A percentile compares a stretch with the other conserved stretches of the same genome.
phyloP scores from a whole-genome alignment of 2,888 invertebrate genomes.

The Alloscopus bannaensis region DNA sequence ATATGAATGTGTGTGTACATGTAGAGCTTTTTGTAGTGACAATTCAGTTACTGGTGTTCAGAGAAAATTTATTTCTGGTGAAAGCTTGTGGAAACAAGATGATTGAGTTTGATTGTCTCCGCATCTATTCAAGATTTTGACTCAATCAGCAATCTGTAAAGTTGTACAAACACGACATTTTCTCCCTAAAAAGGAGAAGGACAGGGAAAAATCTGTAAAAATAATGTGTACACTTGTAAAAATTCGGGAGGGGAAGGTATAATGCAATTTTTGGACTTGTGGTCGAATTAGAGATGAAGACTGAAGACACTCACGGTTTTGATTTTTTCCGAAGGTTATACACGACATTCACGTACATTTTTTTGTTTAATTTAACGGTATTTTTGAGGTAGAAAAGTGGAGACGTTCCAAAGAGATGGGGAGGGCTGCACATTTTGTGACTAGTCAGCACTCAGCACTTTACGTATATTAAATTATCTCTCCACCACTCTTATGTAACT shows the following conservation, averaged over 20 bases:
- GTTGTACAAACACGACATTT: conserved; percentile 3
- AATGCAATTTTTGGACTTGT: conserved; percentile 56
- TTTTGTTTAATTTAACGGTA: too few relatives aligned
- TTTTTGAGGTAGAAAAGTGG: conserved; percentile 16
- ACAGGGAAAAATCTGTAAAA: conserved; percentile 17
- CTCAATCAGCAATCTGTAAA: conserved; percentile 20
- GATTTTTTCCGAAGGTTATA: too few relatives aligned
- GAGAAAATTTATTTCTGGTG: conserved; percentile 18
- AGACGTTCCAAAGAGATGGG: too few relatives aligned
- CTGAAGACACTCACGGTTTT: too few relatives aligned
- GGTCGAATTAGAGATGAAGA: conserved; percentile 58
- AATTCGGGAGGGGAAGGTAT: conserved; percentile 33
- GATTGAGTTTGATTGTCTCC: conserved; percentile 68
- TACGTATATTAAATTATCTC: conserved; percentile 55
- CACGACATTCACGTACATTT: too few relatives aligned
- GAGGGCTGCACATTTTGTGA: too few relatives aligned
- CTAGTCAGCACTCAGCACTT: conserved; percentile 57
- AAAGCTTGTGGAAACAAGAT: conserved; percentile 47
- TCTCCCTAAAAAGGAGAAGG: conserved; percentile 28
- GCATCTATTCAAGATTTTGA: conserved; percentile 35
- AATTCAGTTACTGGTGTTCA: conserved; percentile 5
- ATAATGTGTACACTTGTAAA: neutral
- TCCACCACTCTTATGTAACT: conserved; percentile 28
- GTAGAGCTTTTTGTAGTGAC: neutral
- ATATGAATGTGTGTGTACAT: conserved; percentile 14